These are phyloP conservation scores for Sarcoramphus papa DNA, from an alignment of 2,797 vertebrate species.

Conservation along the genomic window DNA sequence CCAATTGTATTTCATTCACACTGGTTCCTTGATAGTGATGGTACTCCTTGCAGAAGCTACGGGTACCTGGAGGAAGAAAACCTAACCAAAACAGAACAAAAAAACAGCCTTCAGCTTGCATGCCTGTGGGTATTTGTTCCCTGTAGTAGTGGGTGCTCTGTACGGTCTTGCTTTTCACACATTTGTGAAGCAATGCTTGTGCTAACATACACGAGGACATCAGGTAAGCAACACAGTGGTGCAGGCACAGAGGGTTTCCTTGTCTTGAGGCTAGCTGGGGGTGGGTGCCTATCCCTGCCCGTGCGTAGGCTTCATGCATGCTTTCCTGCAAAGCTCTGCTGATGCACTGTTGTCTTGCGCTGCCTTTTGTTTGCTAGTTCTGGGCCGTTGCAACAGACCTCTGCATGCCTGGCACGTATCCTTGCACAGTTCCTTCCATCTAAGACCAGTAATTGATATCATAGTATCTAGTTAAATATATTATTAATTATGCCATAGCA, in stretches of 20 bases:
- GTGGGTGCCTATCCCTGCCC: background rate
- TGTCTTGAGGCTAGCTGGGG: background rate
- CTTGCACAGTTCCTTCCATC: background rate
- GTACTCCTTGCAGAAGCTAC: background rate
- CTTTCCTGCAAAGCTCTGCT: background rate
- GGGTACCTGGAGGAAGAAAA: background rate
- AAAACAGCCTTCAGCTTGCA: background rate
- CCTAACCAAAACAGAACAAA: background rate
- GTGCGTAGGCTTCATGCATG: rapidly evolving
- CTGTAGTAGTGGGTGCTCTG: background rate
- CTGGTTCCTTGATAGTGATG: background rate
- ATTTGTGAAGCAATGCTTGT: background rate
- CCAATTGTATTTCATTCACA: background rate
- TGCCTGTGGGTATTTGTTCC: background rate
- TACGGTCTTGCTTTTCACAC: background rate
- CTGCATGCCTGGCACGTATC: too few relatives aligned
- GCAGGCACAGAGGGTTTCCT: background rate
- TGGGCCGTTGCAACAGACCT: background rate
- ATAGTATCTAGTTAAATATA: background rate
- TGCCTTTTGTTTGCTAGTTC: background rate
- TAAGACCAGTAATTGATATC: background rate
- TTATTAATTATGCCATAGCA: background rate
- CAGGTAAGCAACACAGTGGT: background rate
- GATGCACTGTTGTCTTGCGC: background rate
- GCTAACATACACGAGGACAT: background rate